Base-by-base conservation (phyloP, 2,888 invertebrate species). In the Andrena trimmerana region DNA sequence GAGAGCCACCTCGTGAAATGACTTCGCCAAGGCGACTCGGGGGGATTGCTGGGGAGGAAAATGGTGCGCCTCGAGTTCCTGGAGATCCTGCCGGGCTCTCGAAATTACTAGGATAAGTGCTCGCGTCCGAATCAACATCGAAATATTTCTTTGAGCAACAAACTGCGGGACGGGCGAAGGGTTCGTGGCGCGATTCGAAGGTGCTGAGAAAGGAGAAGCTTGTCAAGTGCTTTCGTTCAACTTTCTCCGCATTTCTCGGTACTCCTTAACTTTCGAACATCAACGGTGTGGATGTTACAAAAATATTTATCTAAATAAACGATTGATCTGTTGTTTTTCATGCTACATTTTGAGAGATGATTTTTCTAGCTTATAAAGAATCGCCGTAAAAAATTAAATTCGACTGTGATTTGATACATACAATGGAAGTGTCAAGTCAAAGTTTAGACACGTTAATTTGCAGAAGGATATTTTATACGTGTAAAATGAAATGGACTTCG, bases 1-100 rank as follows among this genome's bases (percentile, higher is more conserved):
- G 79, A 72, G 67, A 62, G 73, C 66, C 50, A 81, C 70, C 66
- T 48, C 68, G 67, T 57, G 63, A 78, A 78, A 77, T 63, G 85
- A 81, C 81, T 52, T 78, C 72, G 66, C 72, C 74, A 33, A 57
- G n/a, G 62, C 29, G 42, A 54, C 57, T 8, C 73, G 4, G 27
- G 31, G 31, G 69, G 52, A 69, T 81, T 66, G 60, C n/a, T 4
- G 29, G 5, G 54, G 29, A 20, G 65, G 27, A 36, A 57, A 68
- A 54, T 62, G 36, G 57, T 20, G 7, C 29, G 33, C 42, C 16
- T 36, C 80, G 54, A 67, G 81, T 72, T 80, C 54, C 62, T 57
- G 50, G 54, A 57, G 68, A 65, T 59, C 73, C 79, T 48, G 50
- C 16, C 70, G 59, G 42, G 42, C 52, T 60, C 16, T 63, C 10